These are phyloP conservation scores for Trissolcus brochymenae DNA, from an alignment of 2,888 invertebrate genomes.

Conservation along the genomic window DNA sequence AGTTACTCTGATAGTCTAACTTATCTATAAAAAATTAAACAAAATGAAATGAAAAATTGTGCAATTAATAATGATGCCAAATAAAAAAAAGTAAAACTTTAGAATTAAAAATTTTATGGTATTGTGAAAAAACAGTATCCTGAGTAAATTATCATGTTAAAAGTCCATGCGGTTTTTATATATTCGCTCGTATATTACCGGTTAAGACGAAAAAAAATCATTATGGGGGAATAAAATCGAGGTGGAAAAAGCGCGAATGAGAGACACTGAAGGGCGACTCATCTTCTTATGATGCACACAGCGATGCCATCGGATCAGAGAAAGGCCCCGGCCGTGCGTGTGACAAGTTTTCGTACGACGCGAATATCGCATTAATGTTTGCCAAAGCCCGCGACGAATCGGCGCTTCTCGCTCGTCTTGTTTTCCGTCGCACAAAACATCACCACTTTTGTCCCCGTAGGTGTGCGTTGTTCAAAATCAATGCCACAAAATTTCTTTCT, in stretches of 20 bases:
- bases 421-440: constrained; percentile 9
- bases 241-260: constrained; percentile 48
- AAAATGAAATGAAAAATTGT: too few species aligned
- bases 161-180: background rate
- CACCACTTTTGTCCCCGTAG: constrained; percentile 52
- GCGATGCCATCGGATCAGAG: constrained; percentile 46
- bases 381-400: constrained; percentile 48
- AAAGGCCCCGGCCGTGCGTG: constrained; percentile 21
- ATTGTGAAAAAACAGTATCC: constrained; percentile 42
- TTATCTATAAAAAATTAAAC: too few species aligned
- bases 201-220: constrained; percentile 1
- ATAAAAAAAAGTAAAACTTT: too few species aligned
- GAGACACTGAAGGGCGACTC: constrained; percentile 51
- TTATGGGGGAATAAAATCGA: constrained; percentile 44
- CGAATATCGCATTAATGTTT: constrained; percentile 57
- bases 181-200: constrained; percentile 38
- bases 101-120: constrained; percentile 15
- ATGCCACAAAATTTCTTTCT: constrained; percentile 12
- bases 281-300: constrained; percentile 52
- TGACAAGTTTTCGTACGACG: constrained; percentile 44
- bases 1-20: too few species aligned
- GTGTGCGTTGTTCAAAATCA: constrained; percentile 37
- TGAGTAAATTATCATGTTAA: constrained; percentile 49
- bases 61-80: too few species aligned
- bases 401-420: constrained; percentile 52